Base-by-base conservation (phyloP, 1,140 invertebrate species). In the Aplysia californica region DNA sequence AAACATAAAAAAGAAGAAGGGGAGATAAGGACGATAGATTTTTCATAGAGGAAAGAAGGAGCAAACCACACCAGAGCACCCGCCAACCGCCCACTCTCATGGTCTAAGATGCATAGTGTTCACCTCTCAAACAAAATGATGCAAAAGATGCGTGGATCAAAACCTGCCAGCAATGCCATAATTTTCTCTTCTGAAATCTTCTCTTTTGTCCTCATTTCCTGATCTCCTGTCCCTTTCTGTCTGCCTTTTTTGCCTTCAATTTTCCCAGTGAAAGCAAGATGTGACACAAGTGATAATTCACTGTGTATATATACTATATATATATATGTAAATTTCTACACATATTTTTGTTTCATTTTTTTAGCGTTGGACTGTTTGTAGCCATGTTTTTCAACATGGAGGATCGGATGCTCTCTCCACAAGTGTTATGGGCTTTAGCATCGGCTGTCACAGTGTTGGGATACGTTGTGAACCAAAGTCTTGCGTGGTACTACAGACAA, bases 281-380 rank as follows among this genome's bases (percentile, higher is more conserved):
- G 61, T 10, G 56, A n/a, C n/a, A 58, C 21, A n/a, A 58, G 31
- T 6, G 10, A 26, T 29, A 61, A 61, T 29, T 26, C 35, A 31
- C 26, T 3, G 58, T 5, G 29, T 26, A 31, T 61, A 31, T 61
- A 61, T 33, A 33, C 26, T 61, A 61, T 1, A n/a, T 26, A 20
- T 29, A 10, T 2, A 26, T 61, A 31, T 29, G 58, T 61, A 84
- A 87, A 77, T 2, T 50, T n/a, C n/a, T 50, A 15, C 44, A 50
- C n/a, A n/a, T 50, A 15, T 50, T 15, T 50, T n/a, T n/a, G 10
- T 61, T 61, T 29, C 26, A 61, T 18, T 29, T 66, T 36, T 36
- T 61, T 41, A 75, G 72, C n/a, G n/a, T 75, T 44, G 18, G 23
- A 6, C 31, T 75, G 38, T 66, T 75, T 29, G 55, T 66, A 20